A percentile compares a stretch with the other conserved stretches of the same genome.
phyloP scores from a whole-genome alignment of 2,113 vertebrate genomes.

The Upupa epops region DNA sequence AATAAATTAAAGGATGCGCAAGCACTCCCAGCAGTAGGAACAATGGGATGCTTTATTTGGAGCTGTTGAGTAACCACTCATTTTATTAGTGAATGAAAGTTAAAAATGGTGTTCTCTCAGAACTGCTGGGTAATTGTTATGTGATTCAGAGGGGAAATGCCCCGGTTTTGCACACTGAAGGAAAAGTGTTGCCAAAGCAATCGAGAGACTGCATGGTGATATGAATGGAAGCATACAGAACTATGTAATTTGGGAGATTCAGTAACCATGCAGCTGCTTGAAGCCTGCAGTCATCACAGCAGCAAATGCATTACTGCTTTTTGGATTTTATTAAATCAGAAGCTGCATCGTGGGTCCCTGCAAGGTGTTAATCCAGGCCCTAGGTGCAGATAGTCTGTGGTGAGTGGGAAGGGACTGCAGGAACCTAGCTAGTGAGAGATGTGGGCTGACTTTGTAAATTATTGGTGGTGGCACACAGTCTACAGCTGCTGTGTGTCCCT shows the following conservation, averaged over 20 bases:
- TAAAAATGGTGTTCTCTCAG: conserved; percentile 16
- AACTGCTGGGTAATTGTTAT: conserved; percentile 39
- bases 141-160: conserved; percentile 42
- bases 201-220: conserved; percentile 48
- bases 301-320: background rate
- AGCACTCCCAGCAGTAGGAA: background rate
- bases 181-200: conserved; percentile 59
- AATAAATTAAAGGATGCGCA: background rate
- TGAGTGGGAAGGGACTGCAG: background rate
- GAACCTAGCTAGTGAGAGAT: background rate
- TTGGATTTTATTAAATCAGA: background rate
- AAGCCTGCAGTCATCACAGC: background rate
- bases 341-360: background rate
- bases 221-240: conserved; percentile 45
- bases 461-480: background rate
- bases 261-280: conserved; percentile 21
- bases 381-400: accelerated
- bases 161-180: background rate
- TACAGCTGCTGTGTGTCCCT: accelerated
- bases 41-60: conserved; percentile 35
- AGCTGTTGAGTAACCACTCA: conserved; percentile 37
- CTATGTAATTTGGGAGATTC: conserved; percentile 31
- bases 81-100: conserved; percentile 48
- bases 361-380: background rate
- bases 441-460: background rate